Conservation (phyloP, 2,797 vertebrate genomes). For the Amniataba percoides region DNA sequence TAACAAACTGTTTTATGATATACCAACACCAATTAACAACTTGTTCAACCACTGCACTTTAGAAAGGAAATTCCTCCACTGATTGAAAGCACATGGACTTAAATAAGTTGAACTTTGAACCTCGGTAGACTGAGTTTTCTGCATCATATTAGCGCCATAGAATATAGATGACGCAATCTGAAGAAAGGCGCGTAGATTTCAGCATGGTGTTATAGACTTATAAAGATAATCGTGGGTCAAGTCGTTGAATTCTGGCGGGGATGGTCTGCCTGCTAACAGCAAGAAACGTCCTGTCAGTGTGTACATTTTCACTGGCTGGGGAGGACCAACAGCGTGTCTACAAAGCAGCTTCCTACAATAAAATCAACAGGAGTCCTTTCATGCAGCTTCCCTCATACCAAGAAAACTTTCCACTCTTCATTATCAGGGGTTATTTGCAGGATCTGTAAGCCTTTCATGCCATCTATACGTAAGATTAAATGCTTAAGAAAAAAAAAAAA, state of each 20-base stretch:
- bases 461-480: background rate
- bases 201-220: background rate
- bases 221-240: slow-evolving; percentile 22
- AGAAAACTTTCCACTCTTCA: slow-evolving; percentile 2
- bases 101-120: slow-evolving; percentile 31
- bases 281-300: slow-evolving; percentile 7
- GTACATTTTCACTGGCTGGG: slow-evolving; percentile 22
- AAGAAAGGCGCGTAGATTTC: slow-evolving; percentile 26
- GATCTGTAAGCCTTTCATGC: slow-evolving; percentile 10
- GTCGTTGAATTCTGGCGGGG: slow-evolving; percentile 8
- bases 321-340: slow-evolving; percentile 12
- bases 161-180: slow-evolving; percentile 14
- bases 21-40: slow-evolving; percentile 23
- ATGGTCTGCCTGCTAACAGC: background rate
- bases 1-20: slow-evolving; percentile 10
- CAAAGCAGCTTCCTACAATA: slow-evolving; percentile 36
- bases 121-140: slow-evolving; percentile 23
- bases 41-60: slow-evolving; percentile 14
- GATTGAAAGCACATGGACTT: slow-evolving; percentile 44
- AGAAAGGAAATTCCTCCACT: slow-evolving; percentile 1
- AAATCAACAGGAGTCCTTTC: slow-evolving; percentile 36
- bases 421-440: background rate
- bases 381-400: background rate
- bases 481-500: background rate
- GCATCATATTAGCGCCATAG: slow-evolving; percentile 10